Evolutionary conservation across 1,140 invertebrate species (phyloP), one percentile per base, ranked within the genome.

Genomic region (Bombus superbus): DNA sequence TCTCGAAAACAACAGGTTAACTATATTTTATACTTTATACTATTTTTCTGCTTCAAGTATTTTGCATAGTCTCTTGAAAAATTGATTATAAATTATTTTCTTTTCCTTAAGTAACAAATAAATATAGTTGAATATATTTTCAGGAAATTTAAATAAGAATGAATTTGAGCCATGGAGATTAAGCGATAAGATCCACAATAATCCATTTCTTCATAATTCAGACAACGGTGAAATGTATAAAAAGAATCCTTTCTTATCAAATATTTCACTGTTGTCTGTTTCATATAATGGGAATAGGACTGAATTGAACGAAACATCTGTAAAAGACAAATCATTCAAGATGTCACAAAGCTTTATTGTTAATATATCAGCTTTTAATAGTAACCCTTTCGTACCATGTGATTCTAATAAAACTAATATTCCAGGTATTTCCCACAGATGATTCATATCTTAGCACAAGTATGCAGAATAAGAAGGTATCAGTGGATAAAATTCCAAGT

Each of bases 1-100:
- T 69, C 2, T 5, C 59, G 28, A 85, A 53, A 10, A 57, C 6
- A 28, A 15, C 83, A 85, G 84, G 84, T 85, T 68, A 74, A 35
- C 15, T 18, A 68, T 66, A 44, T 66, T 42, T 85, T 73, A 25
- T 15, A 9, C 32, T 44, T 76, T 40, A 3, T 53, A 47, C 13
- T 40, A 28, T 18, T 42, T 64, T 84, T 40, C 32, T 10, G 0
- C 47, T 69, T 53, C 5, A 13, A 38, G 0, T 57, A 10, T 9
- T 62, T 10, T 40, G 25, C 22, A 62, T 42, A 13, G 11, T 47
- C 1, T n/a, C 8, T 9, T 53, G 25, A 62, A 77, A 53, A 10
- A 25, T 69, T 35, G 9, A 18, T n/a, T 42, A 9, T 18, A n/a
- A 25, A n/a, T 18, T 22, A 72, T 73, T 57, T 71, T 11, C 25